Evolutionary conservation across 2,888 invertebrate genomes (phyloP).

Genomic region (Calephelis perditalis): DNA sequence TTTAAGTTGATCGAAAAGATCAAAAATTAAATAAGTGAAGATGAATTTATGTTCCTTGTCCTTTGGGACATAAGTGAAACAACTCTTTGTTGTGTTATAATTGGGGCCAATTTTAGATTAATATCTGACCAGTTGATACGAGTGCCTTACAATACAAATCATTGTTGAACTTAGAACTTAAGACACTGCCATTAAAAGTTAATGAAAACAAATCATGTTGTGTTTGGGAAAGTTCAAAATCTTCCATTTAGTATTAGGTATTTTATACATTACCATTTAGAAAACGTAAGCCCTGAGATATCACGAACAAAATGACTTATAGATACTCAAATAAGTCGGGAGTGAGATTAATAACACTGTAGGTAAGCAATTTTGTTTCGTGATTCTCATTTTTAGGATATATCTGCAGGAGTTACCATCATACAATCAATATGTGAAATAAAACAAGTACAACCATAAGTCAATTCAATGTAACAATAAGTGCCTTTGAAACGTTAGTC

Average conservation of each 20-base stretch:
- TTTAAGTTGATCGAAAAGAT: conserved; percentile 43
- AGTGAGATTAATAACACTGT: conserved; percentile 1
- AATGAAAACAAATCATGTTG: conserved; percentile 44
- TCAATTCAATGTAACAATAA: conserved; percentile 70
- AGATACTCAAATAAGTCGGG: background rate
- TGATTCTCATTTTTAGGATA: conserved; percentile 48
- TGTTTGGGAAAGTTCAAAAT: conserved; percentile 50
- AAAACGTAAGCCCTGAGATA: conserved; percentile 58
- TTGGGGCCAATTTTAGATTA: conserved; percentile 54
- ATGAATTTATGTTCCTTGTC: conserved; percentile 52
- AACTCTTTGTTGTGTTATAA: conserved; percentile 41
- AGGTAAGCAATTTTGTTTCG: conserved; percentile 46
- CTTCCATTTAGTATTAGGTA: conserved; percentile 70
- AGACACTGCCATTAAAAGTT: conserved; percentile 54
- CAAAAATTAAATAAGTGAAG: conserved; percentile 40
- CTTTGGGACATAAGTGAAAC: conserved; percentile 42
- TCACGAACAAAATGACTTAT: conserved; percentile 31
- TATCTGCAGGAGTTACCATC: conserved; percentile 72
- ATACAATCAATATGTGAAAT: conserved; percentile 72
- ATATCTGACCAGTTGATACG: conserved; percentile 40
- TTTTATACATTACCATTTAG: conserved; percentile 75
- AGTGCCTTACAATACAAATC: conserved; percentile 55
- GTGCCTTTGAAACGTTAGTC: conserved; percentile 75
- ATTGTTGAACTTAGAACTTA: conserved; percentile 42
- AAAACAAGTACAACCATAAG: conserved; percentile 69